Conservation (phyloP, 2,888 invertebrate species). For the Oscheius onirici region DNA sequence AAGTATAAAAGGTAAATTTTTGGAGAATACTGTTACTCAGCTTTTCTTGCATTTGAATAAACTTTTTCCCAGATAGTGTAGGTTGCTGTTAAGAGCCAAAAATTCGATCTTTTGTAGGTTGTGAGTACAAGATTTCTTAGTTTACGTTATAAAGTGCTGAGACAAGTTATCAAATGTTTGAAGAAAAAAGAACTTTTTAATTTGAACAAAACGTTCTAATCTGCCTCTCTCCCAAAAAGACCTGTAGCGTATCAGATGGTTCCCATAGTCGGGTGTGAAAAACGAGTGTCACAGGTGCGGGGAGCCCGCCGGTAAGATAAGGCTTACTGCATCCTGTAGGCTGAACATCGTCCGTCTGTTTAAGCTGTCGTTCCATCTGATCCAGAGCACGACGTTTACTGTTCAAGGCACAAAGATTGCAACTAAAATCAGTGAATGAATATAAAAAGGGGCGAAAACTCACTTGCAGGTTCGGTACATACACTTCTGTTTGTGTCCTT, state of each 20-base stretch:
- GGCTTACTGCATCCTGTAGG: conserved; percentile 13
- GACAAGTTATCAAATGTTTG: too few relatives aligned
- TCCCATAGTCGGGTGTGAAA: conserved; percentile 22
- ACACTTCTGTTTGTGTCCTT: conserved; percentile 71
- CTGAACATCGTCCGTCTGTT: conserved; percentile 16
- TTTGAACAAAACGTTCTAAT: background rate
- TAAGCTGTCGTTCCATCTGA: conserved; percentile 64
- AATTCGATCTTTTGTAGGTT: too few relatives aligned
- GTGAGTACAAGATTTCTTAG: too few relatives aligned
- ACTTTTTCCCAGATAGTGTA: too few relatives aligned
- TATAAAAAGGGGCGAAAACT: conserved; percentile 34
- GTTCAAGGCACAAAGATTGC: conserved; percentile 66
- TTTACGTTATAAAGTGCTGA: too few relatives aligned
- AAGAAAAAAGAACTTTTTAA: too few relatives aligned
- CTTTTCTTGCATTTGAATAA: too few relatives aligned
- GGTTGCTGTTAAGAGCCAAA: too few relatives aligned
- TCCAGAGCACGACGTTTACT: conserved; percentile 67
- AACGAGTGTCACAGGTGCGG: conserved; percentile 13
- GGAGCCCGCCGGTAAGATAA: background rate
- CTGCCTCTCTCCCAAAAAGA: background rate
- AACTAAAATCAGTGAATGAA: conserved; percentile 48
- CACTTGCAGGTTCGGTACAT: conserved; percentile 66
- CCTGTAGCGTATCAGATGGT: conserved; percentile 12
- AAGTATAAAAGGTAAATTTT: too few relatives aligned
- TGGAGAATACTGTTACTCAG: too few relatives aligned